These are phyloP conservation scores for Dryoscopus gambensis DNA, from an alignment of 2,113 vertebrate species.

Conservation along the genomic window DNA sequence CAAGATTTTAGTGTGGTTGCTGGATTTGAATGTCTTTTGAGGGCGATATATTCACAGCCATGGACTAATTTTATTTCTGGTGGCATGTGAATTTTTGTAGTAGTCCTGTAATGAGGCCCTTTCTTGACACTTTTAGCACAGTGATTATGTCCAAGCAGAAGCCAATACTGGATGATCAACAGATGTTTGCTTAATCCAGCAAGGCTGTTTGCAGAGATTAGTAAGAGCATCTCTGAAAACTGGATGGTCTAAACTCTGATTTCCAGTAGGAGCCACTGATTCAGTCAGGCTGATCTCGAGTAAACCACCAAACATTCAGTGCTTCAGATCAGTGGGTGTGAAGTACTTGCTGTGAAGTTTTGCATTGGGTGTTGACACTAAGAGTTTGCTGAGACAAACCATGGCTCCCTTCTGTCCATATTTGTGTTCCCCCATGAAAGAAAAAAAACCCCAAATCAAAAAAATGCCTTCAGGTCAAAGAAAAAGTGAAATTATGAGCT, in stretches of 20 bases:
- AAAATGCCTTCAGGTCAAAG: not conserved
- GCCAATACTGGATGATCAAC: not conserved
- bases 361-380: not conserved
- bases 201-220: not conserved
- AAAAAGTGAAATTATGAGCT: not conserved
- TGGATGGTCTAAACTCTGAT: not conserved
- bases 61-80: not conserved
- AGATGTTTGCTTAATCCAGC: not conserved
- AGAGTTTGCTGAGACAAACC: not conserved
- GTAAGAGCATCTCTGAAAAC: not conserved
- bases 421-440: not conserved
- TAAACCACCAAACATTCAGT: not conserved
- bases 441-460: not conserved
- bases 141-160: not conserved
- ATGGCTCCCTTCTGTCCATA: not conserved
- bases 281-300: not conserved
- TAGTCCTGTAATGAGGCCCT: not conserved
- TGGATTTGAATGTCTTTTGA: not conserved
- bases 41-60: not conserved
- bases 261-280: not conserved
- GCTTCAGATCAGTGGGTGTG: not conserved
- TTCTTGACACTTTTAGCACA: not conserved
- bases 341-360: not conserved
- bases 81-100: not conserved
- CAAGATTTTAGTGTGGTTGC: not conserved